phyloP scores from a whole-genome alignment of 2,888 invertebrate species.

The Metallyticus violacea region DNA sequence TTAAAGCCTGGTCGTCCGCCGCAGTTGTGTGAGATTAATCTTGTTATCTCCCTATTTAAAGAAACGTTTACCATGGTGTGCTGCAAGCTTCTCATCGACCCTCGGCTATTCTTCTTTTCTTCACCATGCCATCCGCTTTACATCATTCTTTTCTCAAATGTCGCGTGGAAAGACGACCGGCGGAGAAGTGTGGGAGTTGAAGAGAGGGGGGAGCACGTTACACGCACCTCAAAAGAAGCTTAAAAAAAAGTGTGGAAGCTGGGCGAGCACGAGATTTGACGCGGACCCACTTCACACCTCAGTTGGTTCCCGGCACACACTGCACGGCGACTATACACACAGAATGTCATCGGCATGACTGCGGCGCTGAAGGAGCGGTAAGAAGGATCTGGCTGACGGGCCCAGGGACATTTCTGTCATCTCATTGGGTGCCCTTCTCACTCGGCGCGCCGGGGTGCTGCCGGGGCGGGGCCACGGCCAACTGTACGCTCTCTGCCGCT shows the following conservation, averaged over 20 bases:
- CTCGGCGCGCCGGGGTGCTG: background rate
- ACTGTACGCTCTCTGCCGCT: background rate
- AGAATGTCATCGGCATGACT: background rate
- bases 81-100: background rate
- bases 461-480: background rate
- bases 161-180: background rate
- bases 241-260: too few species aligned
- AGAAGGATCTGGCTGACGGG: background rate
- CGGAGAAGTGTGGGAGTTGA: background rate
- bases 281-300: background rate
- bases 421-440: background rate
- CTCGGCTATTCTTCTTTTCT: background rate
- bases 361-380: background rate
- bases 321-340: background rate
- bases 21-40: background rate
- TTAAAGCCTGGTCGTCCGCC: background rate
- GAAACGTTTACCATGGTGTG: background rate
- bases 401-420: slow-evolving; percentile 8
- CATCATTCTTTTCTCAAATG: background rate
- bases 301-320: background rate
- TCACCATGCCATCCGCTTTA: background rate
- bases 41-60: background rate
- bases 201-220: background rate
- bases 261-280: background rate
- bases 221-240: background rate